phyloP scores from a whole-genome alignment of 92 coral and sea anemone species.

The Paragorgia papillata region DNA sequence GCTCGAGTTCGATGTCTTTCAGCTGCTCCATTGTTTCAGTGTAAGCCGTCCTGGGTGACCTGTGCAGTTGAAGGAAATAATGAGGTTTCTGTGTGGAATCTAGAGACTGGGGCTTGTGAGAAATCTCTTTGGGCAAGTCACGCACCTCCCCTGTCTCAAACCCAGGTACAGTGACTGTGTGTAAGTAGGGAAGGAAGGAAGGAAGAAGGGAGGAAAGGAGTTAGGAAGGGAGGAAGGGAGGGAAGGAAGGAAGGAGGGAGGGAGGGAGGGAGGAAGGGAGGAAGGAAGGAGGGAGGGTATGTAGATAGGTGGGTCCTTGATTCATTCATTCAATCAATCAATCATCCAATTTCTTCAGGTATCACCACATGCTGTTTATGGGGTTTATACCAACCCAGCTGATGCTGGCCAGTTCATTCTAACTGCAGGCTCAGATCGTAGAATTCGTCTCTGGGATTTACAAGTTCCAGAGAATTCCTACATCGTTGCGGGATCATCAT shows the following conservation, averaged over 20 bases:
- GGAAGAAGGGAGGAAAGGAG: too few species aligned
- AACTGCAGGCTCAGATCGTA: slow-evolving; percentile 98
- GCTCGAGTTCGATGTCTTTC: slow-evolving; percentile 96
- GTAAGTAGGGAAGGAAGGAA: too few species aligned
- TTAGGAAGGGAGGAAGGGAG: too few species aligned
- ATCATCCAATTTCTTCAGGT: too few species aligned
- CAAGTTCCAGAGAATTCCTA: slow-evolving; percentile 89
- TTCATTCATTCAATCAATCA: too few species aligned
- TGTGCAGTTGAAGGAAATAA: slow-evolving; percentile 97
- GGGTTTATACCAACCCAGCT: slow-evolving; percentile 82
- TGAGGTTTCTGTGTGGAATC: slow-evolving; percentile 96
- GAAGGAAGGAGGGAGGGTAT: too few species aligned
- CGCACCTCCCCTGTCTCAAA: slow-evolving; percentile 98
- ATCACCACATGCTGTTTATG: slow-evolving; percentile 96
- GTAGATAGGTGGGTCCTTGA: too few species aligned
- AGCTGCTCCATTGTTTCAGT: slow-evolving; percentile 86
- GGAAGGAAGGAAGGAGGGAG: too few species aligned
- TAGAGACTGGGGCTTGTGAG: slow-evolving; percentile 96
- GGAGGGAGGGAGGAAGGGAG: too few species aligned
- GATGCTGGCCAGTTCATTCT: slow-evolving; percentile 91
- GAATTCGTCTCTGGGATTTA: slow-evolving; percentile 97
- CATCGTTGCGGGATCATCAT: slow-evolving; percentile 95
- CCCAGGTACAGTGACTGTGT: slow-evolving; percentile 70
- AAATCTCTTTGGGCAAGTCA: slow-evolving; percentile 98
- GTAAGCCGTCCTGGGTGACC: slow-evolving; percentile 87